These are phyloP conservation scores for Archivesica marissinica DNA, from an alignment of 1,140 invertebrate species.

Conservation along the genomic window DNA sequence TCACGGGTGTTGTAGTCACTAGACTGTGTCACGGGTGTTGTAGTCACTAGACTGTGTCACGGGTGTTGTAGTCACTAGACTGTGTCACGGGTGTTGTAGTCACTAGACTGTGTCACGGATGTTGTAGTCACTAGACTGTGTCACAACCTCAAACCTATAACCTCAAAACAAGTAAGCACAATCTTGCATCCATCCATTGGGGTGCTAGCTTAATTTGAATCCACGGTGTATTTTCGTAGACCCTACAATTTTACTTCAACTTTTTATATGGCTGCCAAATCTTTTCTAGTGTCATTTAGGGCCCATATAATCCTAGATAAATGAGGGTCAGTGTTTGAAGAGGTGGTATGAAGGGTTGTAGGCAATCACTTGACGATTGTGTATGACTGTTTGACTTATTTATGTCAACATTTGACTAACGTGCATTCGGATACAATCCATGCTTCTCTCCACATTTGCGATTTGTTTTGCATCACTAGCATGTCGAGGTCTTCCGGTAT, in stretches of 20 bases:
- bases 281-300: neutral
- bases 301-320: neutral
- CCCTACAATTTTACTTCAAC: neutral
- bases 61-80: too few relatives aligned
- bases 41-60: too few relatives aligned
- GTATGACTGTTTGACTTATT: constrained; percentile 12
- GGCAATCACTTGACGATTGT: constrained; percentile 14
- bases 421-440: constrained; percentile 7
- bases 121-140: too few relatives aligned
- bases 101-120: too few relatives aligned
- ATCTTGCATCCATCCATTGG: too few relatives aligned
- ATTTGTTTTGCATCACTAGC: neutral
- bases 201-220: neutral
- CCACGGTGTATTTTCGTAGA: neutral
- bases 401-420: constrained; percentile 36
- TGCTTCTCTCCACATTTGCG: neutral
- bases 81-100: too few relatives aligned
- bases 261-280: neutral
- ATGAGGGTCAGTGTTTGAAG: neutral
- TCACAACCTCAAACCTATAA: too few relatives aligned
- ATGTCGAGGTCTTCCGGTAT: neutral
- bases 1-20: too few relatives aligned
- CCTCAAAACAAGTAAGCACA: too few relatives aligned
- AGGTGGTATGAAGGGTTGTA: neutral
- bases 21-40: too few relatives aligned